These are phyloP conservation scores for Theodoxus fluviatilis DNA, from an alignment of 2,888 invertebrate genomes.

Conservation along the genomic window DNA sequence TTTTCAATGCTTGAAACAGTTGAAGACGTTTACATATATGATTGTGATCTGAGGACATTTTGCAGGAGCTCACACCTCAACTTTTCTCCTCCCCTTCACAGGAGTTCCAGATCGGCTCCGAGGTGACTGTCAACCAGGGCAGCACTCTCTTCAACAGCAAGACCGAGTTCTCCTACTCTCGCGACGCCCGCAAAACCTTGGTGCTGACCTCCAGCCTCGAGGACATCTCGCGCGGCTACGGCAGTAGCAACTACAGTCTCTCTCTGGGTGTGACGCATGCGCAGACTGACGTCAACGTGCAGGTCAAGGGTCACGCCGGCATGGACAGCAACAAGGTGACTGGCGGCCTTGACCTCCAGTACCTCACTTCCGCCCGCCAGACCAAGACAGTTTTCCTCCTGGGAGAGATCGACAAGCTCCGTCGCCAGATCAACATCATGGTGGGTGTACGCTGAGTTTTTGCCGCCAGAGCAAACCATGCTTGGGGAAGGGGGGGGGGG, in stretches of 20 bases:
- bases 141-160: constrained; percentile 41
- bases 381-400: constrained; percentile 42
- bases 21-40: too few species aligned
- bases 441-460: constrained; percentile 30
- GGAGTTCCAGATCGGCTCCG: constrained; percentile 42
- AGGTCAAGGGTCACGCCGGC: constrained; percentile 40
- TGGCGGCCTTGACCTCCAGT: constrained; percentile 42
- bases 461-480: too few species aligned
- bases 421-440: constrained; percentile 39
- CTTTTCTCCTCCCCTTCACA: too few species aligned
- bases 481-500: not conserved
- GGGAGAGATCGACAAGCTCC: constrained; percentile 45
- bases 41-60: too few species aligned
- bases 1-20: too few species aligned
- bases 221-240: constrained; percentile 30
- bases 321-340: constrained; percentile 34
- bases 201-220: constrained; percentile 39
- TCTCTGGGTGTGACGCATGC: constrained; percentile 47
- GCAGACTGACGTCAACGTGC: constrained; percentile 47
- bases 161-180: constrained; percentile 47
- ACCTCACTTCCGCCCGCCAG: constrained; percentile 41
- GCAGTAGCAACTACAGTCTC: constrained; percentile 38
- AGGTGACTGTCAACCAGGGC: constrained; percentile 38
- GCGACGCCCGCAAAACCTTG: constrained; percentile 44
- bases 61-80: not conserved